Conservation (phyloP, 2,797 vertebrate species). For the Catamblyrhynchus diadema region DNA sequence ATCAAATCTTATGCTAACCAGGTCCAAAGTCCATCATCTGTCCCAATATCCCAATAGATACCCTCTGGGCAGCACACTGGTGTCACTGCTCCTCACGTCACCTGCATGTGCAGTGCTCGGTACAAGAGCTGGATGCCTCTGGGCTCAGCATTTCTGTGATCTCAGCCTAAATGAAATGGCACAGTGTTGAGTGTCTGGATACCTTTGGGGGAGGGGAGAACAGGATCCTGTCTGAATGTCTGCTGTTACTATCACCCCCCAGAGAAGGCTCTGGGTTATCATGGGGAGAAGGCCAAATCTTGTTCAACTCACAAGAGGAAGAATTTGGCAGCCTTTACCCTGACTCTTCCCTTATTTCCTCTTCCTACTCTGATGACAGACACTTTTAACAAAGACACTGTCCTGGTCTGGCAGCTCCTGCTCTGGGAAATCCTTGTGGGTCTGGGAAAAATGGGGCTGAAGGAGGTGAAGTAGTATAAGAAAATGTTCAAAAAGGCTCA, state of each 20-base stretch:
- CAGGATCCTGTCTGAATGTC: background rate
- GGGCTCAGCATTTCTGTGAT: background rate
- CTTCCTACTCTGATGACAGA: background rate
- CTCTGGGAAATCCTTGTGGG: background rate
- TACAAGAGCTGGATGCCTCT: background rate
- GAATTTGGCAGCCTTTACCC: background rate
- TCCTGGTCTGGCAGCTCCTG: background rate
- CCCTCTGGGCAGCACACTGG: too few relatives aligned
- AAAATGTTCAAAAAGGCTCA: background rate
- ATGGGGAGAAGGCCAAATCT: background rate
- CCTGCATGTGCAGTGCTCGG: background rate
- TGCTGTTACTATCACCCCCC: background rate
- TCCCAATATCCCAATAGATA: background rate
- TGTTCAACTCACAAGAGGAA: background rate
- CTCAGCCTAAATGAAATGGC: background rate
- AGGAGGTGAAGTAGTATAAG: background rate
- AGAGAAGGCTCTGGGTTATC: background rate
- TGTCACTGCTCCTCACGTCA: background rate
- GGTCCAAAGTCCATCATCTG: background rate
- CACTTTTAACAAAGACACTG: background rate
- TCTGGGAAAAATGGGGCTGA: background rate
- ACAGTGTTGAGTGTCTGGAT: background rate
- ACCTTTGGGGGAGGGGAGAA: background rate
- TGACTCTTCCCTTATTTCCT: background rate
- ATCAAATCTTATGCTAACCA: background rate